These are phyloP conservation scores for Microcebus murinus DNA, from an alignment of 2,113 vertebrate species.

Conservation along the genomic window DNA sequence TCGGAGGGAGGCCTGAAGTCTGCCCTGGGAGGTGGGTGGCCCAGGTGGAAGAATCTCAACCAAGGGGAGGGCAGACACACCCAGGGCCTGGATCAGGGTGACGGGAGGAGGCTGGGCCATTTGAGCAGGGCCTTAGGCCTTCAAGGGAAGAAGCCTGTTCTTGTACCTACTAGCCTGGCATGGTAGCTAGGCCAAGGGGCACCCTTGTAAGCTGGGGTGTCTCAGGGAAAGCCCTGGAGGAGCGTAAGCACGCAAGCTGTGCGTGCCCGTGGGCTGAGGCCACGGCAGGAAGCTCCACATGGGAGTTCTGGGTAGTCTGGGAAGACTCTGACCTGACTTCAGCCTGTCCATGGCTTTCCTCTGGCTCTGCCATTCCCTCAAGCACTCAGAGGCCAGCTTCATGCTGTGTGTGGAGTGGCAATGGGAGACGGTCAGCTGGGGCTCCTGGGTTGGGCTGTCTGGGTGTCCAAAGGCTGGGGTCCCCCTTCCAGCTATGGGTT, in stretches of 20 bases:
- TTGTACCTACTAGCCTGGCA: fast-evolving
- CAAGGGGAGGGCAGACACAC: neutral
- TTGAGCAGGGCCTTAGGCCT: neutral
- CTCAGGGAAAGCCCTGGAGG: neutral
- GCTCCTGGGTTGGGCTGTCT: neutral
- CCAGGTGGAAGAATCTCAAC: neutral
- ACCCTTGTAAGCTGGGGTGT: neutral
- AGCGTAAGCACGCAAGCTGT: neutral
- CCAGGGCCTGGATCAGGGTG: neutral
- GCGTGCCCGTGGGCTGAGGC: fast-evolving
- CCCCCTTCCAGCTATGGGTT: neutral
- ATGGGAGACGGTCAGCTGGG: neutral
- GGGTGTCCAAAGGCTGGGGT: neutral
- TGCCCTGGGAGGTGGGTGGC: neutral
- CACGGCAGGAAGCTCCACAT: fast-evolving
- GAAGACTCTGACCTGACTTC: neutral
- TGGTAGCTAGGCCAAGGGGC: fast-evolving
- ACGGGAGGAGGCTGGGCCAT: neutral
- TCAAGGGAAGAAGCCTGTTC: neutral
- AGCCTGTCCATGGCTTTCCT: neutral
- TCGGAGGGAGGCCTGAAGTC: neutral
- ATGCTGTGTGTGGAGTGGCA: neutral
- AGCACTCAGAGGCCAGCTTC: neutral
- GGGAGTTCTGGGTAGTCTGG: fast-evolving
- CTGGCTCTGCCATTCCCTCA: neutral